A percentile compares a stretch with the other conserved stretches of the same genome.
These are phyloP conservation scores for Drosophila suzukii DNA, from an alignment of 1,140 invertebrate species.

Conservation along the genomic window DNA sequence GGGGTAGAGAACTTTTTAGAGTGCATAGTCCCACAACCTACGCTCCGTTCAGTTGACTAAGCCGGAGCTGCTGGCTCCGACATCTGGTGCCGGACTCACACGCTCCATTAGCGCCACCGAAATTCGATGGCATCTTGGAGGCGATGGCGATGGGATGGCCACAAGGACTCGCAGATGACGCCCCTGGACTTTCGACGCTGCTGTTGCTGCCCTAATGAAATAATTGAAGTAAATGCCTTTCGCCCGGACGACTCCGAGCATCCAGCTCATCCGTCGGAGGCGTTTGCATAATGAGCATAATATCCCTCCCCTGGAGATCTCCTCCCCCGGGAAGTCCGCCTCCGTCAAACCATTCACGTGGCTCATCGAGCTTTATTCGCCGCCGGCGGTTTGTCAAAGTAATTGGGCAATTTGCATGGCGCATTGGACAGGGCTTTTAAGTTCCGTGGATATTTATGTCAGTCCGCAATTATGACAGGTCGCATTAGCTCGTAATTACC, in stretches of 20 bases:
- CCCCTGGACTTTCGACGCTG: slow-evolving; percentile 33
- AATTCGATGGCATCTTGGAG: slow-evolving; percentile 49
- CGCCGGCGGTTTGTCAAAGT: slow-evolving; percentile 50
- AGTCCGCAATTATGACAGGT: slow-evolving; percentile 28
- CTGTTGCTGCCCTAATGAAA: slow-evolving; percentile 58
- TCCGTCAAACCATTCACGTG: slow-evolving; percentile 22
- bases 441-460: slow-evolving; percentile 35
- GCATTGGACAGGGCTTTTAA: slow-evolving; percentile 27
- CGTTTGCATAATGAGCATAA: slow-evolving; percentile 60
- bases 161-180: slow-evolving; percentile 44
- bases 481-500: slow-evolving; percentile 38
- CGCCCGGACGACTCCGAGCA: slow-evolving; percentile 35
- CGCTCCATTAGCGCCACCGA: slow-evolving; percentile 73
- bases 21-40: slow-evolving; percentile 11
- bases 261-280: slow-evolving; percentile 22
- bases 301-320: slow-evolving; percentile 5
- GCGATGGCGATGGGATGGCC: slow-evolving; percentile 19
- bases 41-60: slow-evolving; percentile 61
- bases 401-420: slow-evolving; percentile 38
- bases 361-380: slow-evolving; percentile 13
- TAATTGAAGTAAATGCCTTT: slow-evolving; percentile 73
- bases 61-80: slow-evolving; percentile 50
- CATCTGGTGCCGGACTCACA: slow-evolving; percentile 62
- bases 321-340: background rate
- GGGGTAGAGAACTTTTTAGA: background rate